Evolutionary conservation across 1,140 invertebrate species (phyloP).

Genomic region (Danaus melanippus): DNA sequence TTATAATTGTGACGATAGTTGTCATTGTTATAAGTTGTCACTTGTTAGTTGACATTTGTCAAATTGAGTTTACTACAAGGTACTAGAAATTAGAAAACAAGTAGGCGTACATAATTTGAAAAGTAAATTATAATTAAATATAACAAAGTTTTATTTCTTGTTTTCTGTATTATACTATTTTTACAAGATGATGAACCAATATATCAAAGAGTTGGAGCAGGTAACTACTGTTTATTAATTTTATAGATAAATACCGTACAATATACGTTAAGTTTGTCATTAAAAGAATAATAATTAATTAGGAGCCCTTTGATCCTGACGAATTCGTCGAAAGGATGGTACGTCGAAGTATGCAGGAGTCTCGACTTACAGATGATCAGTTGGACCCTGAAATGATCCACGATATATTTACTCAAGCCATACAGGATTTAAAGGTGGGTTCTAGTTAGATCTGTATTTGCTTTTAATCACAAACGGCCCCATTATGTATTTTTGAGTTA

Average conservation of each 20-base stretch:
- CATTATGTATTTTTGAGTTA: slow-evolving; percentile 1
- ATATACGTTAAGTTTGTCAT: slow-evolving; percentile 6
- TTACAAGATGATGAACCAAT: slow-evolving; percentile 86
- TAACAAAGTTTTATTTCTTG: no score
- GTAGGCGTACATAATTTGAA: no score
- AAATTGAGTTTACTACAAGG: no score
- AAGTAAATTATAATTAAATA: no score
- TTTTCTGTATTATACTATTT: neutral
- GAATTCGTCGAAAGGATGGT: slow-evolving; percentile 98
- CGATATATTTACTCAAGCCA: slow-evolving; percentile 93
- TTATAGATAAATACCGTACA: slow-evolving; percentile 4
- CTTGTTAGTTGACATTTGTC: no score
- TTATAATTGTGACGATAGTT: no score
- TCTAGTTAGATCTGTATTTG: neutral
- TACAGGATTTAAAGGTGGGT: slow-evolving; percentile 78
- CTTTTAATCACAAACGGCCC: neutral
- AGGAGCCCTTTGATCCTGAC: slow-evolving; percentile 97
- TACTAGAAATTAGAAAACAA: no score
- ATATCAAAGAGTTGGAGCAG: slow-evolving; percentile 86
- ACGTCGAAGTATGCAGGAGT: slow-evolving; percentile 91
- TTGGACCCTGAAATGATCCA: slow-evolving; percentile 88
- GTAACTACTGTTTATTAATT: slow-evolving; percentile 57
- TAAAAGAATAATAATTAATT: slow-evolving; percentile 23
- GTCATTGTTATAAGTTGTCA: no score
- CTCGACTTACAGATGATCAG: slow-evolving; percentile 76